Base-by-base conservation (phyloP, 1,140 invertebrate genomes). In the Frieseomelitta varia region DNA sequence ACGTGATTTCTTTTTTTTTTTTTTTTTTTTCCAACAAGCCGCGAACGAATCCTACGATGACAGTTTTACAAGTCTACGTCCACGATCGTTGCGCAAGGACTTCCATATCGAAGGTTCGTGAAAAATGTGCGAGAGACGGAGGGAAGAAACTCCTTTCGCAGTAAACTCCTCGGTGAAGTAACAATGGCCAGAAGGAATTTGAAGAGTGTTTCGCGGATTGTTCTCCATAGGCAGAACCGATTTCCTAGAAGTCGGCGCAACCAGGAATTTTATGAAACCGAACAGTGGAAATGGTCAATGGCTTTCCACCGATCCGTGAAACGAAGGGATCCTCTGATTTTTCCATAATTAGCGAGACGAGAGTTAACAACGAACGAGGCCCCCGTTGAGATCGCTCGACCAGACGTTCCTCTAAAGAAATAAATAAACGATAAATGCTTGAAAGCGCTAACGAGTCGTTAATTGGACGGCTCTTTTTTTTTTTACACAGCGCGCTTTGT, bases 381-480 rank as follows among this genome's bases (percentile, higher is more conserved):
- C 51, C 68, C 84, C 81, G 84, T 85, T 65, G 79, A 81, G 90
- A 90, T 92, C 87, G 89, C 86, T 87, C 88, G 91, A 86, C 87
- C 91, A 88, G 88, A 91, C 86, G 79, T 85, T 78, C 77, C 89
- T 92, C 91, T 84, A 92, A 90, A 89, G 90, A 91, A 90, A 92
- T 93, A 92, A 92, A 93, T 91, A 92, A 90, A 92, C 93, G 92
- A 92, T 92, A 47, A 47, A 47, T 91, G 91, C 90, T 91, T 85
- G 82, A 80, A 90, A 89, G 87, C 91, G 88, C 90, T 92, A 91
- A 92, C 91, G 88, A 91, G 84, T 88, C 81, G 81, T 83, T 88
- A 87, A 87, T 88, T 91, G 90, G 87, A 87, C 87, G 87, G 81
- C 81, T 91, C 91, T 87, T 91, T 91, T 47, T 47, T 91, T 87